These are phyloP conservation scores for Cetonia aurata DNA, from an alignment of 2,888 invertebrate species.

Conservation along the genomic window DNA sequence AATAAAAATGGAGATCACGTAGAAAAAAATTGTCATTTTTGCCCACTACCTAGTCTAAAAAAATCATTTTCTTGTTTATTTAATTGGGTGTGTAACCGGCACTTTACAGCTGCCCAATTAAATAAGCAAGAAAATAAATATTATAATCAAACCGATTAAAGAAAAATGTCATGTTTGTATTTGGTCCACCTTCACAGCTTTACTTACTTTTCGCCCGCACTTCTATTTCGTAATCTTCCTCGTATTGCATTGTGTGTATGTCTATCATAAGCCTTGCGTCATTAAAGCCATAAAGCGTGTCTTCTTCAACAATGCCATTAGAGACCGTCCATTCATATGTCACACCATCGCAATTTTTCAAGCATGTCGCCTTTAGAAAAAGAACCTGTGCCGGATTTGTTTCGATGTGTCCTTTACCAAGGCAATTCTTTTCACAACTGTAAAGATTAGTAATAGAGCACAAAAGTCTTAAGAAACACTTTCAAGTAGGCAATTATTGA, in stretches of 20 bases:
- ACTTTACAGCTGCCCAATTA: too few relatives aligned
- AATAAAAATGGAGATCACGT: too few relatives aligned
- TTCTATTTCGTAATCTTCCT: slow-evolving; percentile 15
- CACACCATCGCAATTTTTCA: slow-evolving; percentile 30
- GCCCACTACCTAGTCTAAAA: too few relatives aligned
- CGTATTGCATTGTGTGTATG: neutral
- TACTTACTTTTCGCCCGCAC: slow-evolving; percentile 24
- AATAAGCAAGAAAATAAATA: too few relatives aligned
- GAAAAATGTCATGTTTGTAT: too few relatives aligned
- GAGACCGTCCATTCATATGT: slow-evolving; percentile 26
- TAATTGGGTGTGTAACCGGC: too few relatives aligned
- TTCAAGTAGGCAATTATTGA: too few relatives aligned
- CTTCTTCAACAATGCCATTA: neutral
- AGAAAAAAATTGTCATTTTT: too few relatives aligned
- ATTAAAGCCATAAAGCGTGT: neutral
- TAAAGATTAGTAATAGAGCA: neutral
- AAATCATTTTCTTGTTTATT: too few relatives aligned
- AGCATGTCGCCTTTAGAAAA: slow-evolving; percentile 24
- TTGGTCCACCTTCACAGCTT: neutral
- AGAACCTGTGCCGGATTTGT: neutral
- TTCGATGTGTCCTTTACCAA: slow-evolving; percentile 28
- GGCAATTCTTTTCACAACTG: slow-evolving; percentile 37
- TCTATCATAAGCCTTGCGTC: slow-evolving; percentile 4
- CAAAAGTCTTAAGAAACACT: too few relatives aligned
- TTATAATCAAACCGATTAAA: too few relatives aligned